Evolutionary conservation across 2,113 vertebrate species (phyloP).

Genomic region (Symphodus melops): DNA sequence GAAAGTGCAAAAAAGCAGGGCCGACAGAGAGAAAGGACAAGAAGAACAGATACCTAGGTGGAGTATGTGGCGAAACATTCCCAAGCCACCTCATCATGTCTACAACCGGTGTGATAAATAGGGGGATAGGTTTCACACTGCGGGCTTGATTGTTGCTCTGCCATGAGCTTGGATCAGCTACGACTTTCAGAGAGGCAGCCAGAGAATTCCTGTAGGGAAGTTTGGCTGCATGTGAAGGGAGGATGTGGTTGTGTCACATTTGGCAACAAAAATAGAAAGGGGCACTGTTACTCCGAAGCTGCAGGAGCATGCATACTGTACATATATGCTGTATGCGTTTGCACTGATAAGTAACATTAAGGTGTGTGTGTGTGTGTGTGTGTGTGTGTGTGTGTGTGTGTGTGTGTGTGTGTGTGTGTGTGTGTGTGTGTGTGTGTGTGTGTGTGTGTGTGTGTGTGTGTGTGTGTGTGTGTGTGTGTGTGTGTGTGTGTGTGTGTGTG

Average conservation of each 20-base stretch:
- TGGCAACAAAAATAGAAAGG: conserved; percentile 39
- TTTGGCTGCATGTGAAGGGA: conserved; percentile 50
- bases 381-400: conserved; percentile 14
- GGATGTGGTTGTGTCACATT: conserved; percentile 63
- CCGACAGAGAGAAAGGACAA: background rate
- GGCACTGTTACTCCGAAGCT: conserved; percentile 29
- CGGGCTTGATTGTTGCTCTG: conserved; percentile 49
- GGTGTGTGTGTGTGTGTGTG: conserved; percentile 13
- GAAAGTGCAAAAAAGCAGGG: conserved; percentile 9
- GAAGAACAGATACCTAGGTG: conserved; percentile 19
- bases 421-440: conserved; percentile 18
- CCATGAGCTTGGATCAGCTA: conserved; percentile 55
- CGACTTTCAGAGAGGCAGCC: conserved; percentile 52
- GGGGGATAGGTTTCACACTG: conserved; percentile 55
- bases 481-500: conserved; percentile 14
- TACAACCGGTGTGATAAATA: conserved; percentile 61
- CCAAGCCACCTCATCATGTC: conserved; percentile 59
- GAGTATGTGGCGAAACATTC: conserved; percentile 61
- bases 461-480: conserved; percentile 19
- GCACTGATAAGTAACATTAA: conserved; percentile 9
- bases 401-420: conserved; percentile 20
- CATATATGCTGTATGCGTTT: conserved; percentile 8
- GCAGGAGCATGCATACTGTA: conserved; percentile 1
- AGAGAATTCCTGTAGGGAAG: conserved; percentile 63
- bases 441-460: conserved; percentile 2